These are phyloP conservation scores for Cynopterus sphinx DNA, from an alignment of 2,797 vertebrate species.

Conservation along the genomic window DNA sequence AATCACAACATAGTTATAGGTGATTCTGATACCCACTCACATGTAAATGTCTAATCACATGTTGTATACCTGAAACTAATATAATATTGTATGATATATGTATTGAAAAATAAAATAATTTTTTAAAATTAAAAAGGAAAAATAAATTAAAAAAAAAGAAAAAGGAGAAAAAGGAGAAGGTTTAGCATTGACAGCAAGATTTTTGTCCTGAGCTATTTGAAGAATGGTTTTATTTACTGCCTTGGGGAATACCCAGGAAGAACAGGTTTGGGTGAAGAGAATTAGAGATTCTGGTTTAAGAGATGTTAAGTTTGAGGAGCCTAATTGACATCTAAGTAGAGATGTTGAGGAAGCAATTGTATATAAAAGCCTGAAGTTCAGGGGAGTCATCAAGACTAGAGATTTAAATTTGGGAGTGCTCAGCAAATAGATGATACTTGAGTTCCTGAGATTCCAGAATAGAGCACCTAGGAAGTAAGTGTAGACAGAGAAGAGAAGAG, in stretches of 20 bases:
- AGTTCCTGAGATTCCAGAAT: neutral
- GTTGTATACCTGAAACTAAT: neutral
- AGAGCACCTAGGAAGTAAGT: neutral
- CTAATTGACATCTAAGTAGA: neutral
- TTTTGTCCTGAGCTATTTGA: conserved; percentile 20
- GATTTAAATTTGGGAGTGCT: neutral
- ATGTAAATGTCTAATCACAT: neutral
- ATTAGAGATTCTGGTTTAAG: neutral
- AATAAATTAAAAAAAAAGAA: neutral
- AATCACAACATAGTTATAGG: too few relatives aligned
- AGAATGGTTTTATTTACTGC: neutral
- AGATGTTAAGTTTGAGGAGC: neutral
- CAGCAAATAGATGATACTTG: neutral
- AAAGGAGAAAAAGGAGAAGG: neutral
- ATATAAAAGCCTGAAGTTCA: neutral
- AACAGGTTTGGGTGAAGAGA: neutral
- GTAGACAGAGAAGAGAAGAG: neutral
- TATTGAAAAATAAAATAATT: neutral
- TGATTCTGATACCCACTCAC: too few relatives aligned
- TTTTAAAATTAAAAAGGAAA: neutral
- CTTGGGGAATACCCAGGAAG: neutral
- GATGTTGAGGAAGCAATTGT: neutral
- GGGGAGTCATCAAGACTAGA: neutral
- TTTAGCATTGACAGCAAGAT: neutral
- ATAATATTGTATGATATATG: neutral